phyloP scores from a whole-genome alignment of 1,140 invertebrate species.

The Rhynchophorus ferrugineus region DNA sequence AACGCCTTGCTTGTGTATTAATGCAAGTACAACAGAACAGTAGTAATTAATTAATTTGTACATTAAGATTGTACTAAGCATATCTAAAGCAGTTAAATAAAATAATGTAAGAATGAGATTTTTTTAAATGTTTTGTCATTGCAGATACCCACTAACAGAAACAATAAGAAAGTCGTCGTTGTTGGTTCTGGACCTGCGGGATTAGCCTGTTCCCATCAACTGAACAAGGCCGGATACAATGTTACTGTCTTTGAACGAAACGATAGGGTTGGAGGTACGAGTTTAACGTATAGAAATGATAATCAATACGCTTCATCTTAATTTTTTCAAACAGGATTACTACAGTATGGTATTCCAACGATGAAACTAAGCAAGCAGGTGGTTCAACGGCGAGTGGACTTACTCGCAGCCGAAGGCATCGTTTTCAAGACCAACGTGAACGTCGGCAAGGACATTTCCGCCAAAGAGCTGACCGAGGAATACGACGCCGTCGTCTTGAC shows the following conservation, averaged over 20 bases:
- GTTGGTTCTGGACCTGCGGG: constrained; percentile 94
- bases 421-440: constrained; percentile 82
- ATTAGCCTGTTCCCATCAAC: constrained; percentile 91
- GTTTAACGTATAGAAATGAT: background rate
- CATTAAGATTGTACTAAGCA: too few relatives aligned
- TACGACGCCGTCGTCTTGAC: constrained; percentile 87
- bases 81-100: too few relatives aligned
- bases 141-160: constrained; percentile 57
- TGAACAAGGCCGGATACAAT: constrained; percentile 74
- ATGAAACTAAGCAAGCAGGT: constrained; percentile 95
- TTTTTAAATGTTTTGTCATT: background rate
- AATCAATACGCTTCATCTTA: constrained; percentile 1
- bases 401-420: constrained; percentile 87
- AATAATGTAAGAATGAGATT: background rate
- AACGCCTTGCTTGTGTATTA: too few relatives aligned
- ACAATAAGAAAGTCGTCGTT: constrained; percentile 83
- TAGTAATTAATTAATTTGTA: too few relatives aligned
- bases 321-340: constrained; percentile 48
- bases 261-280: constrained; percentile 75
- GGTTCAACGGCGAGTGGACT: constrained; percentile 79
- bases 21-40: too few relatives aligned
- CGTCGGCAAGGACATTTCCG: constrained; percentile 86
- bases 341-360: constrained; percentile 96
- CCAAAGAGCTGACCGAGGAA: constrained; percentile 54
- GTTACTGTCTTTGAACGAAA: constrained; percentile 97